These are phyloP conservation scores for Phaonia tiefii DNA, from an alignment of 2,888 invertebrate genomes.

Conservation along the genomic window DNA sequence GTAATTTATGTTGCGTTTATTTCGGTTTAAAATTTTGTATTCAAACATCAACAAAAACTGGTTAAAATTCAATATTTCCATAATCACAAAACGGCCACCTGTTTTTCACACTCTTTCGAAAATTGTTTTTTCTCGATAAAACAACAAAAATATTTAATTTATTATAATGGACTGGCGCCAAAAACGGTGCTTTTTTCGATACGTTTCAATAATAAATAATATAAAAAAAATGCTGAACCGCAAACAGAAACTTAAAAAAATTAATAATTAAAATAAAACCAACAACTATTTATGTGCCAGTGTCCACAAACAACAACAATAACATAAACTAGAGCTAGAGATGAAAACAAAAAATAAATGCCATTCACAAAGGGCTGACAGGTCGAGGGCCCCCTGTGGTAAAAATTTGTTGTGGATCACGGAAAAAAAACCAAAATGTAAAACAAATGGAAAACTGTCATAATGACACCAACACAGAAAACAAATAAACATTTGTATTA, in stretches of 20 bases:
- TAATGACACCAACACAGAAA: constrained; percentile 55
- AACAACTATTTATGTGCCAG: constrained; percentile 1
- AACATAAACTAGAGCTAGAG: neutral
- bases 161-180: constrained; percentile 63
- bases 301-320: constrained; percentile 6
- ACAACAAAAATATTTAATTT: constrained; percentile 37
- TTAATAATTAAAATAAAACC: constrained; percentile 14
- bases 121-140: constrained; percentile 6
- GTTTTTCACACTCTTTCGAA: constrained; percentile 55
- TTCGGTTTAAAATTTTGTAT: no score
- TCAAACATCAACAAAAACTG: no score
- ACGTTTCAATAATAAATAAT: constrained; percentile 37
- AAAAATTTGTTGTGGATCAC: constrained; percentile 17
- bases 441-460: constrained; percentile 50
- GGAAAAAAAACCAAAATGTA: neutral
- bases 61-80: constrained; percentile 15
- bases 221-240: neutral
- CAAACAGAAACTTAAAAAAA: neutral
- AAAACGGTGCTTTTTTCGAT: constrained; percentile 60
- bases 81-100: constrained; percentile 46
- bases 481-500: constrained; percentile 30
- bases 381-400: constrained; percentile 17
- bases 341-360: neutral
- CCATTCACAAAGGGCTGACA: constrained; percentile 12
- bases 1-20: no score